Evolutionary conservation across 2,888 invertebrate species (phyloP), one percentile per base, ranked within the genome.

Genomic region (Frankliniella fusca): DNA sequence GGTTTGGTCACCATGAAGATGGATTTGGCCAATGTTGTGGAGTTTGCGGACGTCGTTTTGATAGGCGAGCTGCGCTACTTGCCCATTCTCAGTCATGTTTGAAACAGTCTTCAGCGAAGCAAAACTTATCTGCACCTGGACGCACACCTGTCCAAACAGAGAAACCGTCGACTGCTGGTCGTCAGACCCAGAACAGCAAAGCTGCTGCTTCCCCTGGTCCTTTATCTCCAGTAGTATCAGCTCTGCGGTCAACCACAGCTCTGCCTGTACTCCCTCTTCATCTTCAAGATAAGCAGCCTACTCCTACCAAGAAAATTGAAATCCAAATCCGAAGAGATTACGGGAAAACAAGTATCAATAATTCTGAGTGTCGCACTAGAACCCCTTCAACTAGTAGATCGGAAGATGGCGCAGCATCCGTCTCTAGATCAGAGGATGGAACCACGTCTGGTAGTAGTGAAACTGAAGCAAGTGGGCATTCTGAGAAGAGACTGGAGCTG

Each of bases 31-130:
- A 85, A 86, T 92, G 90, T 86, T 92, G 93, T 86, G 92, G 91
- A 28, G 92, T 92, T 0, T 94, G 94, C 87, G 93, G 93, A 0
- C 92, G 93, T 84, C 90, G 91, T 83, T 94, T 94, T 86, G 94
- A 94, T 86, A 90, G 93, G 0, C 92, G 92, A 84, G 94, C 93
- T 18, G 94, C 94, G 3, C 88, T 94, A 7, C 91, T 92, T 10
- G 92, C 94, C 28, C 94, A 94, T 88, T 90, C 92, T 70, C 91
- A 92, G 86, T 92, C 92, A 82, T 94, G 94, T 87, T 90, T 88
- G 84, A 91, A 91, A 84, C 88, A 92, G 80, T 88, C 88, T 80
- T 88, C 89, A 10, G 88, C 89, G 2, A 89, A 90, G 84, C 90
- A 89, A 85, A 85, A 85, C 27, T 86, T 86, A 54, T 86, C 87